Evolutionary conservation across 2,888 invertebrate genomes (phyloP).

Genomic region (Melangyna quadrimaculata): DNA sequence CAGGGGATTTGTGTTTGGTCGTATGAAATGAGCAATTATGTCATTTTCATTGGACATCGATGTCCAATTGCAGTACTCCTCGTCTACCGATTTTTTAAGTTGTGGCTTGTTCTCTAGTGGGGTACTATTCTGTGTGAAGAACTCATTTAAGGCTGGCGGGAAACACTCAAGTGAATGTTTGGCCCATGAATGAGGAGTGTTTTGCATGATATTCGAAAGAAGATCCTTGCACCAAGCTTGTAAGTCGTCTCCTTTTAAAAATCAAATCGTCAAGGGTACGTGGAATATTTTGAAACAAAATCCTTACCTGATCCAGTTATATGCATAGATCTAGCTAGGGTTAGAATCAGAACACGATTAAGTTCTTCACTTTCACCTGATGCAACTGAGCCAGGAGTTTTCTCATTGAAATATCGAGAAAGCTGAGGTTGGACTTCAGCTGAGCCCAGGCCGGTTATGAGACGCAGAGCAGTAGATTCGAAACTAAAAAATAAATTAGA

Average conservation of each 20-base stretch:
- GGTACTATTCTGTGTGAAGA: conserved; percentile 92
- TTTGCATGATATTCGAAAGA: conserved; percentile 93
- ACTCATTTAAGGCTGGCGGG: conserved; percentile 93
- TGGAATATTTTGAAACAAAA: not conserved
- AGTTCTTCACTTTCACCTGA: conserved; percentile 97
- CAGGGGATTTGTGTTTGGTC: conserved; percentile 93
- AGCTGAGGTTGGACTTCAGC: conserved; percentile 97
- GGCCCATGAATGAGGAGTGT: conserved; percentile 97
- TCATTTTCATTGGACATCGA: conserved; percentile 98
- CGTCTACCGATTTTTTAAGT: conserved; percentile 95
- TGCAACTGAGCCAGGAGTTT: conserved; percentile 87
- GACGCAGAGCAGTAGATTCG: conserved; percentile 92
- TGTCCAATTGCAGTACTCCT: conserved; percentile 97
- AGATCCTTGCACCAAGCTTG: conserved; percentile 94
- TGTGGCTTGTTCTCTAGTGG: conserved; percentile 95
- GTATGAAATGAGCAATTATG: conserved; percentile 96
- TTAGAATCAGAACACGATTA: conserved; percentile 95
- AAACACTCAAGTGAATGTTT: conserved; percentile 95
- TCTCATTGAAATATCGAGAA: conserved; percentile 94
- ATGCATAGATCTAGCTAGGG: conserved; percentile 95
- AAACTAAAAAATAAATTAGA: conserved; percentile 82
- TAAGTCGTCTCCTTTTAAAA: conserved; percentile 77
- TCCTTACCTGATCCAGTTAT: conserved; percentile 89
- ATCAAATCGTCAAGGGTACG: not conserved
- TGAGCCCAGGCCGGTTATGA: conserved; percentile 95